Conservation (phyloP, 2,888 invertebrate genomes). For the Tiphia femorata region DNA sequence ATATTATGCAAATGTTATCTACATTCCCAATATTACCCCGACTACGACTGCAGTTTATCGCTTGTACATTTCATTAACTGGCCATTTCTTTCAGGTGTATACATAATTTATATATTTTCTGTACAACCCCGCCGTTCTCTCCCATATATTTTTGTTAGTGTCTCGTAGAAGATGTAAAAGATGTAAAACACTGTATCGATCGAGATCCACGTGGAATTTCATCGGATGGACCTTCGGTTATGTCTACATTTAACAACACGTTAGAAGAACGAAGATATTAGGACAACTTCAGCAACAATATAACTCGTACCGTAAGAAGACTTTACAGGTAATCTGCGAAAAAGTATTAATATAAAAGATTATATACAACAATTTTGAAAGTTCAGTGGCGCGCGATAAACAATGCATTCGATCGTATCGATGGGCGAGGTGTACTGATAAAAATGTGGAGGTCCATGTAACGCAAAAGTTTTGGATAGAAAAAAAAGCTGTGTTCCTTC, state of each 20-base stretch:
- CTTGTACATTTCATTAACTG: slow-evolving; percentile 33
- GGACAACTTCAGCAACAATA: slow-evolving; percentile 38
- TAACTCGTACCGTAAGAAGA: slow-evolving; percentile 56
- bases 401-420: slow-evolving; percentile 21
- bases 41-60: slow-evolving; percentile 33
- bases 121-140: slow-evolving; percentile 33
- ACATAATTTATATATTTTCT: slow-evolving; percentile 32
- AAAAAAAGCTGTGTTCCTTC: slow-evolving; percentile 26
- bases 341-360: slow-evolving; percentile 50
- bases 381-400: slow-evolving; percentile 22
- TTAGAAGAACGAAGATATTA: slow-evolving; percentile 47
- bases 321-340: slow-evolving; percentile 61
- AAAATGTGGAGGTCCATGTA: slow-evolving; percentile 13
- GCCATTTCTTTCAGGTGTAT: slow-evolving; percentile 52
- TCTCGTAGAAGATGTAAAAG: slow-evolving; percentile 45
- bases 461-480: slow-evolving; percentile 11
- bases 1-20: slow-evolving; percentile 24
- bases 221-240: slow-evolving; percentile 25
- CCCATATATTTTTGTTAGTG: slow-evolving; percentile 34
- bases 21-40: slow-evolving; percentile 18
- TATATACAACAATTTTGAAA: slow-evolving; percentile 16
- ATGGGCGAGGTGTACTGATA: slow-evolving; percentile 18
- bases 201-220: slow-evolving; percentile 29
- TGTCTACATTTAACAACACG: slow-evolving; percentile 28
- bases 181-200: slow-evolving; percentile 28